phyloP scores from a whole-genome alignment of 1,140 invertebrate genomes.

The Bombus waltoni region DNA sequence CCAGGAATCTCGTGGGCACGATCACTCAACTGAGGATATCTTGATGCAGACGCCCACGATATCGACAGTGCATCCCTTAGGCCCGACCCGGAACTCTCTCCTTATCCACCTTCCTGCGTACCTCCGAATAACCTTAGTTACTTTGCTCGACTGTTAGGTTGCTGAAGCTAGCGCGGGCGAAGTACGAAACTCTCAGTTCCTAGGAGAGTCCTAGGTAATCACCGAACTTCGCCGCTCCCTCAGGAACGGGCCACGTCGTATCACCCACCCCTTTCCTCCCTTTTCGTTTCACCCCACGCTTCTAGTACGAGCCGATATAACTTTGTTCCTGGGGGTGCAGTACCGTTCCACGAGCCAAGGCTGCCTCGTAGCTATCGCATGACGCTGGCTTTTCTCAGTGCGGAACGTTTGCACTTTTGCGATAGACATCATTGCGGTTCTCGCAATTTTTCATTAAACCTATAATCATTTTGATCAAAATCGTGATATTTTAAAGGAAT shows the following conservation, averaged over 20 bases:
- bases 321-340: constrained; percentile 80
- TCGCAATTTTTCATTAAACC: neutral
- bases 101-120: constrained; percentile 58
- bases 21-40: constrained; percentile 68
- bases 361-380: constrained; percentile 50
- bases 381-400: constrained; percentile 38
- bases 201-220: constrained; percentile 83
- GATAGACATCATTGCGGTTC: constrained; percentile 19
- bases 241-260: constrained; percentile 72
- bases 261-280: constrained; percentile 56
- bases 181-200: constrained; percentile 81
- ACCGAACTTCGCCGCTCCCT: constrained; percentile 82
- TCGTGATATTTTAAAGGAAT: neutral
- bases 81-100: constrained; percentile 52
- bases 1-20: constrained; percentile 68
- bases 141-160: constrained; percentile 81
- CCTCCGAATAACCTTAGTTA: constrained; percentile 80
- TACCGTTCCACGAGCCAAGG: constrained; percentile 73
- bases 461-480: no score
- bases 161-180: constrained; percentile 76
- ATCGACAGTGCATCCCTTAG: constrained; percentile 66
- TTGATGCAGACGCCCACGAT: constrained; percentile 65
- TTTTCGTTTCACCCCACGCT: constrained; percentile 29
- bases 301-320: constrained; percentile 79
- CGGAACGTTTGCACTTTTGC: constrained; percentile 28